Base-by-base conservation (phyloP, 2,113 vertebrate species). In the Callithrix jacchus region DNA sequence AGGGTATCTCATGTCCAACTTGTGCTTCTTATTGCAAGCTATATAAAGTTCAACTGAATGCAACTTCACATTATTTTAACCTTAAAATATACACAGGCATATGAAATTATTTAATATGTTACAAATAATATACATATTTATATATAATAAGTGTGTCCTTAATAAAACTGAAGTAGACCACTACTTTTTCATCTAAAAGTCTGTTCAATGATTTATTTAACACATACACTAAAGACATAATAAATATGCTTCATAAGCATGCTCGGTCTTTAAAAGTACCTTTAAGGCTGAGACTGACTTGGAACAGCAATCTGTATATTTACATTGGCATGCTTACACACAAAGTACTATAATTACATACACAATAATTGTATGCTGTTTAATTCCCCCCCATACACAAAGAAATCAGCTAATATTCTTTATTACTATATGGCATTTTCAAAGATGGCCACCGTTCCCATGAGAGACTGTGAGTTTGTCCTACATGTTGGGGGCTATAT, bases 361-460 rank as follows among this genome's bases (percentile, higher is more conserved):
- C 8, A 73, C 45, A 84, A 58, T 45, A 61, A 49, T 35, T 74
- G 37, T 14, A 54, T 85, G 11, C 11, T 82, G 7, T 85, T 92
- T 74, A 84, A 80, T 45, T 11, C 49, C 21, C 3, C 23, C 3
- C 8, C 4, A 68, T 10, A 83, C 10, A 23, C 11, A 84, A 35
- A 79, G 27, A 89, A 89, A 68, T 40, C 8, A 30, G 21, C 9
- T 73, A 61, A 49, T 56, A 89, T 58, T 80, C 92, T 71, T n/a
- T 35, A 87, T 89, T 54, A 93, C 35, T 37, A 61, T 74, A 88
- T 61, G 20, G 13, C 25, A 12, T 77, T 92, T 87, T 56, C 49
- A 47, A 97, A 89, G 93, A 92, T 80, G 70, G 93, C 56, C 52
- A 66, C 70, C 86, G 21, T 98, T 83, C 61, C 23, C 89, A 0